These are phyloP conservation scores for Chlorodrepanis virens DNA, from an alignment of 2,113 vertebrate genomes.

Conservation along the genomic window DNA sequence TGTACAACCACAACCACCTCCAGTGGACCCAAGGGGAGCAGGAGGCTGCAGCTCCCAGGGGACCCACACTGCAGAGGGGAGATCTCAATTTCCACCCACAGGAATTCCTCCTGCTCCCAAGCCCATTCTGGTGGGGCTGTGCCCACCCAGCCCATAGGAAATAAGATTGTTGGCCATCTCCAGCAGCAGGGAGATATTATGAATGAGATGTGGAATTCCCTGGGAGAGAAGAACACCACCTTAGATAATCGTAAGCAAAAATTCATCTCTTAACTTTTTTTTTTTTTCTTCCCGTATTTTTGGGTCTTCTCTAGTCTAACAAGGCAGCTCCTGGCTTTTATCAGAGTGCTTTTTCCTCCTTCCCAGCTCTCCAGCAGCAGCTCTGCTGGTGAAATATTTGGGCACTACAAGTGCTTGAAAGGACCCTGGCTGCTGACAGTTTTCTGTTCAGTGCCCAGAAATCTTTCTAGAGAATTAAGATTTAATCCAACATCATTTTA, in stretches of 20 bases:
- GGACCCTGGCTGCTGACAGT: neutral
- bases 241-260: neutral
- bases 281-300: accelerated
- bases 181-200: neutral
- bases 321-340: neutral
- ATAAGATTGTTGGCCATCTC: accelerated
- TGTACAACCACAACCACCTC: neutral
- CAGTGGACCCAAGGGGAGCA: neutral
- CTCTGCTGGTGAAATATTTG: neutral
- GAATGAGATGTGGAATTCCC: neutral
- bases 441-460: neutral
- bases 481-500: neutral
- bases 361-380: neutral
- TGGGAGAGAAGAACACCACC: neutral
- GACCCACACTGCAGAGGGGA: neutral
- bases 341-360: neutral
- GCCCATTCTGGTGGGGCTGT: accelerated
- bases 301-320: neutral
- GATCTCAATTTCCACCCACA: neutral
- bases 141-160: neutral
- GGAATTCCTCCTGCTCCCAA: neutral
- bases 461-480: neutral
- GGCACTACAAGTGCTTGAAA: neutral
- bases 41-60: neutral
- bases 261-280: neutral